Percentiles rank a stretch among this genome's conserved stretches.
These are phyloP conservation scores for Microtus ochrogaster DNA, from an alignment of 2,113 vertebrate species.

Conservation along the genomic window DNA sequence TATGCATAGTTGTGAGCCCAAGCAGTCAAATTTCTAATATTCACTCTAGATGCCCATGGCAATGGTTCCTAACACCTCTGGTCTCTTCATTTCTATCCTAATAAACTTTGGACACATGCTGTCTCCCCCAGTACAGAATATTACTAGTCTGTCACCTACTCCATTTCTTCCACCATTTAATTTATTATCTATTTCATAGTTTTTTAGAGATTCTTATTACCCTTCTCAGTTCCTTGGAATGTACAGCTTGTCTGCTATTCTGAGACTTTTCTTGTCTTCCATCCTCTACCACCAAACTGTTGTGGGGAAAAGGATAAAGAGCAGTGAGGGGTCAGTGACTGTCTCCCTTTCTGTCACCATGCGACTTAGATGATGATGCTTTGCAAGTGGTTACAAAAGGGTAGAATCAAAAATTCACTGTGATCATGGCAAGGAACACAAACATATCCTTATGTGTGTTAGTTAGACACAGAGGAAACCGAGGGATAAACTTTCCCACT, in stretches of 20 bases:
- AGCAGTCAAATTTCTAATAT: background rate
- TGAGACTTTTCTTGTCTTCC: background rate
- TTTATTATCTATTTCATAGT: background rate
- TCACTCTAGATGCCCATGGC: background rate
- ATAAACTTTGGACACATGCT: background rate
- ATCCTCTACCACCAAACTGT: background rate
- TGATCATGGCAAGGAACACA: background rate
- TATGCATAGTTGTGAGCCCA: background rate
- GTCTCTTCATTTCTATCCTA: background rate
- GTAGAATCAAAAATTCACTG: background rate
- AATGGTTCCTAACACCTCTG: background rate
- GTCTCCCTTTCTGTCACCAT: background rate
- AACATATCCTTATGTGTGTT: background rate
- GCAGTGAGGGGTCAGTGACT: background rate
- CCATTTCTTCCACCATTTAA: no score
- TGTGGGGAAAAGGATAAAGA: background rate
- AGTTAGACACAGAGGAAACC: background rate
- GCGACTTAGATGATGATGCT: background rate
- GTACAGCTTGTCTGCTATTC: background rate
- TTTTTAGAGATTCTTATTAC: background rate
- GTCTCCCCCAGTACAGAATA: background rate
- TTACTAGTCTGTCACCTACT: no score
- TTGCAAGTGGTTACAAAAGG: background rate
- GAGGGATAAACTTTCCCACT: background rate
- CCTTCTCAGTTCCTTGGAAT: background rate